Base-by-base conservation (phyloP, 2,888 invertebrate species). In the Himalopsyche japonica region DNA sequence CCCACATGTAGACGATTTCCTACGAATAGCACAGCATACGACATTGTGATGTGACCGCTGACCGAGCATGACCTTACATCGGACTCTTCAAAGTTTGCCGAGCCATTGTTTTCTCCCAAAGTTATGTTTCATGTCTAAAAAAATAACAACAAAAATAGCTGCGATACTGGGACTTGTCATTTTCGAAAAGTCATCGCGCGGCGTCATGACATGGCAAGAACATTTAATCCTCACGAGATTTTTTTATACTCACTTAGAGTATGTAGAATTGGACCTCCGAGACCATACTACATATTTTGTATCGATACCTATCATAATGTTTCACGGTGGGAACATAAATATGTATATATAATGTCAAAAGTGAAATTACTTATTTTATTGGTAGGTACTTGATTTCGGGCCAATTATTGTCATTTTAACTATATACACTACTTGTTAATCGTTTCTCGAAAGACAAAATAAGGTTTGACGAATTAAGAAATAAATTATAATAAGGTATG, bases 81-180 rank as follows among this genome's bases (percentile, higher is more conserved):
- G 82, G 77, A 77, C 77, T 82, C 77, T 77, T 47, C 77, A 82
- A 82, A 82, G 30, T 49, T 76, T 77, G 77, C 82, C 77, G 82
- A 24, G n/a, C 80, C 82, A 85, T 85, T 85, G 85, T 85, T 85
- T 85, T 82, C 85, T 82, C 76, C 57, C 70, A 32, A 76, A 82
- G 82, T 81, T 82, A 57, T 79, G 82, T 81, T 80, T 85, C 80
- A 57, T 64, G 82, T 82, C 76, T 85, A 80, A 82, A 85, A 85
- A 79, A 79, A 81, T 80, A 47, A 70, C 70, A 70, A 70, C 70
- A 70, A 70, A 70, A 70, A 70, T 70, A 70, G 70, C 27, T 70
- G 70, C 70, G 70, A 70, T 70, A 27, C 70, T 30, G 70, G 20
- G 20, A 27, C 64, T 64, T 64, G 49, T 77, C n/a, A 70, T 80